Evolutionary conservation across 1,140 invertebrate genomes (phyloP).

Genomic region (Saccostrea cuccullata): DNA sequence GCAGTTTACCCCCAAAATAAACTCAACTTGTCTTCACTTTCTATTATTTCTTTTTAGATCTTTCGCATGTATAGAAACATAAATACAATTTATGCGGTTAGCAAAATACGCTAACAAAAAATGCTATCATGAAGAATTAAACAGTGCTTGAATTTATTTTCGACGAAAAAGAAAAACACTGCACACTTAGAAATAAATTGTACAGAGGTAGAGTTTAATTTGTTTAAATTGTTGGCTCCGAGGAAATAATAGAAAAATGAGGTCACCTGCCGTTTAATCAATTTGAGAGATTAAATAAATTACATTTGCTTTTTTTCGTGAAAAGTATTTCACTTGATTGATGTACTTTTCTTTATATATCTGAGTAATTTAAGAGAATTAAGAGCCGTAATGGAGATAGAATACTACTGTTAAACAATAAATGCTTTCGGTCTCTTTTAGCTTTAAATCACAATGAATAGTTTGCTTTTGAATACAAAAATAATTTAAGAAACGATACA

Average conservation of each 20-base stretch:
- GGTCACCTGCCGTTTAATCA: neutral
- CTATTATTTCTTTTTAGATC: neutral
- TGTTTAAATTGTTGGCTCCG: slow-evolving; percentile 9
- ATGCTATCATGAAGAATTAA: neutral
- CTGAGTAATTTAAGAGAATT: neutral
- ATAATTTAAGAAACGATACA: too few relatives aligned
- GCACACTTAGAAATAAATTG: neutral
- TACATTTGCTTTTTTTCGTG: neutral
- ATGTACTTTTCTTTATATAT: neutral
- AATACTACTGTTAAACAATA: neutral
- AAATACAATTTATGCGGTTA: neutral
- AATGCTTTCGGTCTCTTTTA: neutral
- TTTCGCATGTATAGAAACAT: neutral
- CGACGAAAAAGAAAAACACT: neutral
- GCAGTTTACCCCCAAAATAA: neutral
- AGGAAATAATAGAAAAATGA: neutral
- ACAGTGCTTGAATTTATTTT: slow-evolving; percentile 4
- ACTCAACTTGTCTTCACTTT: neutral
- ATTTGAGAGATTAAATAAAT: slow-evolving; percentile 21
- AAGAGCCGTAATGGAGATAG: neutral
- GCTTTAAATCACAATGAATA: neutral
- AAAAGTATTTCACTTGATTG: neutral
- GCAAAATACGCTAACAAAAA: neutral
- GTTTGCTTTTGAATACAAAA: neutral
- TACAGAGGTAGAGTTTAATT: slow-evolving; percentile 4